phyloP scores from a whole-genome alignment of 2,113 vertebrate genomes.

The Pseudonaja textilis region DNA sequence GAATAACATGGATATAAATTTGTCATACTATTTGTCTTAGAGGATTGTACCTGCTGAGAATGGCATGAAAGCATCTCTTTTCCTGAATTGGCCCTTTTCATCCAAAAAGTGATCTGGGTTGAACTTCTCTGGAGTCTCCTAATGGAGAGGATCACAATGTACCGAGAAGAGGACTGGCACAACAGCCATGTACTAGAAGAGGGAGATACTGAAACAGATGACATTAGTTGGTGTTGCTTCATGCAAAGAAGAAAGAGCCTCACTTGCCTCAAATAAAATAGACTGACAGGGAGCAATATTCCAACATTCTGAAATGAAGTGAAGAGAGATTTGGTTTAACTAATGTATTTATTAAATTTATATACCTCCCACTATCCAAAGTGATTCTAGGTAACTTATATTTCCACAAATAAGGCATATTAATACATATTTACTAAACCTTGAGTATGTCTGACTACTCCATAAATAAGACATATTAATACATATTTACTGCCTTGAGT shows the following conservation, averaged over 20 bases:
- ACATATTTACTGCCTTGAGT: background rate
- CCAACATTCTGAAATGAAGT: background rate
- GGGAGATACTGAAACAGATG: background rate
- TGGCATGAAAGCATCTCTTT: constrained; percentile 65
- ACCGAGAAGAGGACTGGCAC: constrained; percentile 37
- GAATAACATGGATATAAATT: background rate
- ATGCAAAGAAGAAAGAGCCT: background rate
- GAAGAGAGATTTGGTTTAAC: background rate
- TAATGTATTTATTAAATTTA: background rate
- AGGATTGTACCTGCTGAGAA: constrained; percentile 68
- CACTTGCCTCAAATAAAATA: background rate
- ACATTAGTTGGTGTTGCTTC: background rate
- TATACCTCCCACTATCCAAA: background rate
- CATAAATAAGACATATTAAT: background rate
- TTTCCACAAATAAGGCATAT: background rate
- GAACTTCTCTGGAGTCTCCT: constrained; percentile 67
- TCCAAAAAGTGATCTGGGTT: constrained; percentile 72
- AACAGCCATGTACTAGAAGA: constrained; percentile 49
- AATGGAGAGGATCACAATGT: constrained; percentile 58
- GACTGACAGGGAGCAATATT: background rate
- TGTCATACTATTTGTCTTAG: background rate
- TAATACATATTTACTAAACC: background rate
- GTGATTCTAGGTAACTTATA: background rate
- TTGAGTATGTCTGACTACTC: background rate
- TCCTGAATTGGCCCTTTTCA: constrained; percentile 66